A percentile compares a stretch with the other conserved stretches of the same genome.
These are phyloP conservation scores for Ophiodon elongatus DNA, from an alignment of 2,113 vertebrate species.

Conservation along the genomic window DNA sequence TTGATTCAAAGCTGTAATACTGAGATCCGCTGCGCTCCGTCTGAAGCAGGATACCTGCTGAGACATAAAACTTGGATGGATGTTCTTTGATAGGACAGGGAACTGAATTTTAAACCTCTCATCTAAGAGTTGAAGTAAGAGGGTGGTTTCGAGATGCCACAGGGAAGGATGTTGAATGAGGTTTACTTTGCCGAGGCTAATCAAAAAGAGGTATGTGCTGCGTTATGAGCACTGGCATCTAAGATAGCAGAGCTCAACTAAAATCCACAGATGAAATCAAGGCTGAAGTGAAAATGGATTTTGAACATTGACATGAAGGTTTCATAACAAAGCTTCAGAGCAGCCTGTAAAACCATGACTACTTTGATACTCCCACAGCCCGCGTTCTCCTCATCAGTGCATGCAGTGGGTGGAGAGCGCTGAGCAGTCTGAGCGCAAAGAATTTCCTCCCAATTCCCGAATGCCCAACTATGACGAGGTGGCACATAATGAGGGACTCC, in stretches of 20 bases:
- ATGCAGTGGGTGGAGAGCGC: constrained; percentile 28
- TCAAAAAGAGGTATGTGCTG: background rate
- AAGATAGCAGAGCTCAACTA: background rate
- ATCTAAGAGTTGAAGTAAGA: background rate
- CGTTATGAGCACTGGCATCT: background rate
- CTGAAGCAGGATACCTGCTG: constrained; percentile 14
- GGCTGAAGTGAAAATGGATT: too few relatives aligned
- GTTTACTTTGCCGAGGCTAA: background rate
- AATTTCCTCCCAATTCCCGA: constrained; percentile 42
- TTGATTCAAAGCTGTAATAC: constrained; percentile 18
- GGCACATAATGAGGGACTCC: constrained; percentile 51
- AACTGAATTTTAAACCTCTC: constrained; percentile 33
- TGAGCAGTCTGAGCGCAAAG: constrained; percentile 41
- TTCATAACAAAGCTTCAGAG: constrained; percentile 23
- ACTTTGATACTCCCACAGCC: constrained; percentile 38
- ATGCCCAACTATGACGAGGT: constrained; percentile 42
- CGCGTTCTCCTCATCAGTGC: constrained; percentile 28
- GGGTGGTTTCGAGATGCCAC: too few relatives aligned
- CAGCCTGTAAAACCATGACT: background rate
- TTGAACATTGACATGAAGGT: background rate
- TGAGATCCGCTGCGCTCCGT: background rate
- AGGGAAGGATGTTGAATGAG: background rate
- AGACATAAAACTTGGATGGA: background rate
- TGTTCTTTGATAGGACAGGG: constrained; percentile 20
- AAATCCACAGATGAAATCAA: background rate